Evolutionary conservation across 2,888 invertebrate species (phyloP).

Genomic region (Amiota minor): DNA sequence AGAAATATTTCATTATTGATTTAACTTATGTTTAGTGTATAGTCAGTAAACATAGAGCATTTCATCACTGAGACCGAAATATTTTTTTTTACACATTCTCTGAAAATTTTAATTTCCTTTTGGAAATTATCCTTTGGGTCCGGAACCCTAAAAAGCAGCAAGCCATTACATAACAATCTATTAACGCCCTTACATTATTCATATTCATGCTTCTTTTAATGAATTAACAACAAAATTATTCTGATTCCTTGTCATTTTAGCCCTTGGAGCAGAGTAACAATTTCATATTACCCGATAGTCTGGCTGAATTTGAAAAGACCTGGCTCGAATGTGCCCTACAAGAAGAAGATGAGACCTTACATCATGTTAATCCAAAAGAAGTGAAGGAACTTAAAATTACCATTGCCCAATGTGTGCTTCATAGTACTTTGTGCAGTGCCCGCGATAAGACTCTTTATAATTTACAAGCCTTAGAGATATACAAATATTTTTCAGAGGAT

Average conservation of each 20-base stretch:
- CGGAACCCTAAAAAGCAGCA: too few relatives aligned
- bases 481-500: conserved; percentile 81
- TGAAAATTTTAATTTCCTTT: too few relatives aligned
- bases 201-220: too few relatives aligned
- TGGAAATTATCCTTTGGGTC: too few relatives aligned
- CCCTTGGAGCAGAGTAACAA: conserved; percentile 40
- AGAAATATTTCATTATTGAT: too few relatives aligned
- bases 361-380: conserved; percentile 60
- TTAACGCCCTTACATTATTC: too few relatives aligned
- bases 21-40: too few relatives aligned
- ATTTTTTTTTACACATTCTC: too few relatives aligned
- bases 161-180: too few relatives aligned
- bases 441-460: conserved; percentile 79
- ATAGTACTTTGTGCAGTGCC: conserved; percentile 79
- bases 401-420: conserved; percentile 74
- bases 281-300: conserved; percentile 66
- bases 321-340: conserved; percentile 53
- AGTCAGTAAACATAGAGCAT: too few relatives aligned
- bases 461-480: conserved; percentile 81
- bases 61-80: too few relatives aligned
- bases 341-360: conserved; percentile 49
- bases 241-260: conserved; percentile 28
- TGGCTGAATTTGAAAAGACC: conserved; percentile 64
- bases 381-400: conserved; percentile 62
- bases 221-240: background rate